Percentiles rank a stretch among this genome's conserved stretches.
phyloP scores from a whole-genome alignment of 2,113 vertebrate genomes.

The Synodontis membranacea region DNA sequence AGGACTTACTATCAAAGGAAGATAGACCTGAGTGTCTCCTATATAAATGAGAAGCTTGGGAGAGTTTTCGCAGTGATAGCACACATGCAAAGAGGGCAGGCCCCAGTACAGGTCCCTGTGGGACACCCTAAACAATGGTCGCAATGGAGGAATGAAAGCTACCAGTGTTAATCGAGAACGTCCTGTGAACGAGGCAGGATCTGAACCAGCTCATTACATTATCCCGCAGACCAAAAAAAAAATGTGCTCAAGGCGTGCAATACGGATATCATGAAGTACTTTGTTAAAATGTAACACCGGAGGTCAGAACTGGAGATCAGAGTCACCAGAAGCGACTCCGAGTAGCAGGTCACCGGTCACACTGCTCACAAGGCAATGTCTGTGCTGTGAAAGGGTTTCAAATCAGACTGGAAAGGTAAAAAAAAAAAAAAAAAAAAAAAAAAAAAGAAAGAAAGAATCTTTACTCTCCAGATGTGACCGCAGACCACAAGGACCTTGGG shows the following conservation, averaged over 20 bases:
- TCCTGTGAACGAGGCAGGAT: neutral
- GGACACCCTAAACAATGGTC: neutral
- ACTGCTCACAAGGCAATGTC: neutral
- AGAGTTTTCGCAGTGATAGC: neutral
- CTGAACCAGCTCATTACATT: neutral
- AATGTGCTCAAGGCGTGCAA: neutral
- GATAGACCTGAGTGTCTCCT: neutral
- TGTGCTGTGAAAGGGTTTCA: neutral
- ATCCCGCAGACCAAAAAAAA: neutral
- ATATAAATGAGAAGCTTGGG: neutral
- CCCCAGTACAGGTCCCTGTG: neutral
- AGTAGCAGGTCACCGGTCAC: neutral
- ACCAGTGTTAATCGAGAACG: neutral
- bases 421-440: neutral
- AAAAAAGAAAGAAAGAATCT: neutral
- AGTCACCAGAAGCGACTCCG: neutral
- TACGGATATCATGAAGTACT: neutral
- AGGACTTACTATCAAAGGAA: neutral
- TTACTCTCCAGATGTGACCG: neutral
- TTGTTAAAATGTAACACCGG: neutral
- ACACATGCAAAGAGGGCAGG: neutral
- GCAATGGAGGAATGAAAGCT: neutral
- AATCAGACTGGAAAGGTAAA: neutral
- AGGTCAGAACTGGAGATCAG: neutral
- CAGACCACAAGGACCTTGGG: neutral